phyloP scores from a whole-genome alignment of 2,113 vertebrate species.

The Anseranas semipalmata region DNA sequence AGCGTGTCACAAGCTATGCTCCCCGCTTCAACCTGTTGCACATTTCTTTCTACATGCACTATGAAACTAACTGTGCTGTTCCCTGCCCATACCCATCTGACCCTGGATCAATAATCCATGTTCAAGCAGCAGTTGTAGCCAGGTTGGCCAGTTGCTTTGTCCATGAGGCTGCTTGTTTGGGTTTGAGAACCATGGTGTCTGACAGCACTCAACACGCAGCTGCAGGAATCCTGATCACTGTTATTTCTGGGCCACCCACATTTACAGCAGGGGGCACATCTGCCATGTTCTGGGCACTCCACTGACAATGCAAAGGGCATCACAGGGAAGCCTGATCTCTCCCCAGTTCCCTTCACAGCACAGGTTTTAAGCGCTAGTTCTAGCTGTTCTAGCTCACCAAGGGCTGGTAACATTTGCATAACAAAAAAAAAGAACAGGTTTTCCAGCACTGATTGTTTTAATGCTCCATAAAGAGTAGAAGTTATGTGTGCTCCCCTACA shows the following conservation, averaged over 20 bases:
- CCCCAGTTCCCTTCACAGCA: background rate
- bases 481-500: accelerated
- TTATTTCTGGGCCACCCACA: background rate
- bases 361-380: background rate
- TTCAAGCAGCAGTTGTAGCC: background rate
- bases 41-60: background rate
- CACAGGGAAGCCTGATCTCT: background rate
- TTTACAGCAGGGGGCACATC: background rate
- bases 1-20: background rate
- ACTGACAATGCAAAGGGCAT: background rate
- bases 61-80: background rate
- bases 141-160: accelerated
- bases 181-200: background rate
- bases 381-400: background rate
- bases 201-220: background rate
- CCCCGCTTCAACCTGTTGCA: accelerated
- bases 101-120: background rate
- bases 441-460: background rate
- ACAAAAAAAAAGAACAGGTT: background rate
- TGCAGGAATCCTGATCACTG: background rate
- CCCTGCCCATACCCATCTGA: background rate
- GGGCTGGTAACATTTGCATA: background rate
- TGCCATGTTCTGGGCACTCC: background rate
- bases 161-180: background rate
- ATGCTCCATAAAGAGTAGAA: background rate